phyloP scores from a whole-genome alignment of 2,797 vertebrate species.

The Notolabrus celidotus region DNA sequence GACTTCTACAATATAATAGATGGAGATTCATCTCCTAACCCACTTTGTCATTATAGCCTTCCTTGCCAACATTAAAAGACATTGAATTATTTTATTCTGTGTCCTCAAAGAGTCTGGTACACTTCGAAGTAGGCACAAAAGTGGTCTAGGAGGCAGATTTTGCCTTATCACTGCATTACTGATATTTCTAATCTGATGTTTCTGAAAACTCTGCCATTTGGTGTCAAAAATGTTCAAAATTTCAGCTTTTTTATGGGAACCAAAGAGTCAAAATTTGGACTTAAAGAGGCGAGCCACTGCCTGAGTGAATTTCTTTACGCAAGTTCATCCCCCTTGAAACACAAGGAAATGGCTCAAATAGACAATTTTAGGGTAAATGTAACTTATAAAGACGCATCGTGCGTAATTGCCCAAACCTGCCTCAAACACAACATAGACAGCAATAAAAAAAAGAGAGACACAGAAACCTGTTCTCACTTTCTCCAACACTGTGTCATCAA shows the following conservation, averaged over 20 bases:
- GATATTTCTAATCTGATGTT: too few relatives aligned
- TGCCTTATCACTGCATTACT: too few relatives aligned
- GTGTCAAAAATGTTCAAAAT: not conserved
- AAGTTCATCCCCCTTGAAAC: not conserved
- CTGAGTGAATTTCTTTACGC: not conserved
- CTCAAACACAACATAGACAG: not conserved
- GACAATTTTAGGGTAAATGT: not conserved
- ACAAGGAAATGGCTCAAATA: not conserved
- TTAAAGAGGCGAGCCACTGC: too few relatives aligned
- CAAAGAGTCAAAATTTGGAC: not conserved
- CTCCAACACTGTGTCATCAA: not conserved
- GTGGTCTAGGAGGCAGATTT: too few relatives aligned
- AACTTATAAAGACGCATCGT: not conserved
- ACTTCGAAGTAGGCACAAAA: too few relatives aligned
- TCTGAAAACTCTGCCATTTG: not conserved
- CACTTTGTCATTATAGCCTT: too few relatives aligned
- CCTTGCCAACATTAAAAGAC: too few relatives aligned
- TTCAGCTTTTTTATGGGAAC: not conserved
- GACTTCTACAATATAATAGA: too few relatives aligned
- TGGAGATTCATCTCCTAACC: too few relatives aligned
- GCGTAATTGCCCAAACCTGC: constrained; percentile 35
- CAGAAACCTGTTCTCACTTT: not conserved
- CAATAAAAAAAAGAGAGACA: not conserved
- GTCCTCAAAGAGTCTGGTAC: too few relatives aligned
- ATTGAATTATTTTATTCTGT: too few relatives aligned